These are phyloP conservation scores for Lophotis ruficrista DNA, from an alignment of 2,113 vertebrate genomes.

Conservation along the genomic window DNA sequence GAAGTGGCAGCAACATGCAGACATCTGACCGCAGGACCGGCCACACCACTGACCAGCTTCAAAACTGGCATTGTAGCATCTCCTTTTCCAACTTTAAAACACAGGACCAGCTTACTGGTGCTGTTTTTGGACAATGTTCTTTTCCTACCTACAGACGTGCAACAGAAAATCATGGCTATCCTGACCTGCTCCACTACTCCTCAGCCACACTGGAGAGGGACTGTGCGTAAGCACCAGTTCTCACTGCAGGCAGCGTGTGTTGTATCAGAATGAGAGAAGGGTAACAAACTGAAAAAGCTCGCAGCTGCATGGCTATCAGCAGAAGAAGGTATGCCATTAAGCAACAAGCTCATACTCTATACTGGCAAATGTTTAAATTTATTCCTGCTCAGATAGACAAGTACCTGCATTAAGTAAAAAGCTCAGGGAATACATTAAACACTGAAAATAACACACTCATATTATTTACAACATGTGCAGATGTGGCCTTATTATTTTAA, in stretches of 20 bases:
- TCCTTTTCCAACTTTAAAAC: not conserved
- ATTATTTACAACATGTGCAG: not conserved
- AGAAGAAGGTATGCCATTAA: not conserved
- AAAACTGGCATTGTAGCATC: not conserved
- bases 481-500: not conserved
- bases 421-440: not conserved
- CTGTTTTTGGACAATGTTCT: not conserved
- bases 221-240: rapidly evolving
- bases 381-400: not conserved
- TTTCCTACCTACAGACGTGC: not conserved
- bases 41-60: not conserved
- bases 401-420: not conserved
- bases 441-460: not conserved
- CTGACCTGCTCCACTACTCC: not conserved
- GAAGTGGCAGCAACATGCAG: not conserved
- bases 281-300: not conserved
- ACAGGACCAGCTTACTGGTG: rapidly evolving
- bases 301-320: not conserved
- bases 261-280: not conserved
- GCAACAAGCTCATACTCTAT: not conserved
- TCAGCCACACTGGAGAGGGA: not conserved
- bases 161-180: not conserved
- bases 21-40: not conserved
- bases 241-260: not conserved
- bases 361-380: not conserved